A percentile compares a stretch with the other conserved stretches of the same genome.
phyloP scores from a whole-genome alignment of 2,888 invertebrate species.

The Lepidonotus clava region DNA sequence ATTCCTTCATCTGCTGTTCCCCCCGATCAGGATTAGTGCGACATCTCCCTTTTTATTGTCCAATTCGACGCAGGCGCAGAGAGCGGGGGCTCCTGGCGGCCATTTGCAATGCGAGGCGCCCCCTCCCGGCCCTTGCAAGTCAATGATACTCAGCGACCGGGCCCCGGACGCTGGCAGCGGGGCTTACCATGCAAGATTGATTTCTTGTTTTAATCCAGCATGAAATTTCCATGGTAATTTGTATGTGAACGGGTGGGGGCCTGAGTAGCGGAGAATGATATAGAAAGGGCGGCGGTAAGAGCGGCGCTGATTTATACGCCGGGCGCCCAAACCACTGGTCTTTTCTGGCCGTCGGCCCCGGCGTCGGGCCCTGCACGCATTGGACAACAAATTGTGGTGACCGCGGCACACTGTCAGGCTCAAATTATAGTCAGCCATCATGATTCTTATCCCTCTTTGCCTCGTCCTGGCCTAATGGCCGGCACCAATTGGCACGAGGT shows the following conservation, averaged over 20 bases:
- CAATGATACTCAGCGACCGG: too few species aligned
- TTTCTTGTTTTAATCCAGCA: constrained; percentile 31
- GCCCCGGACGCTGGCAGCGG: not conserved
- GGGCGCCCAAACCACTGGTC: not conserved
- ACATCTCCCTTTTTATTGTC: constrained; percentile 51
- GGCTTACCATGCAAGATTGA: constrained; percentile 22
- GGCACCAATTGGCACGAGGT: not conserved
- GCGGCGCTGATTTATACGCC: not conserved
- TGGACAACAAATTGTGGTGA: not conserved
- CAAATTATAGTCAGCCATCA: not conserved
- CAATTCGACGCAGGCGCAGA: constrained; percentile 15
- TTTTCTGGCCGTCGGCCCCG: not conserved
- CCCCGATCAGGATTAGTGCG: constrained; percentile 1
- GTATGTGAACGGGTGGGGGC: constrained; percentile 20
- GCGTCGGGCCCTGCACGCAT: not conserved
- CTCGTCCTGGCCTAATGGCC: not conserved
- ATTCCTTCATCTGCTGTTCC: constrained; percentile 29
- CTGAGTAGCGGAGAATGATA: not conserved
- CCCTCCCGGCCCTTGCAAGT: not conserved
- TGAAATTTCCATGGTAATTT: constrained; percentile 48
- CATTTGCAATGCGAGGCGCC: not conserved
- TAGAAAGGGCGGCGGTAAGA: not conserved
- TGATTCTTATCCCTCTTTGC: not conserved
- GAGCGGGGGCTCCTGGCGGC: not conserved
- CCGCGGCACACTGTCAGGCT: not conserved